Evolutionary conservation across 1,140 invertebrate genomes (phyloP).

Genomic region (Drosophila kurseongensis): DNA sequence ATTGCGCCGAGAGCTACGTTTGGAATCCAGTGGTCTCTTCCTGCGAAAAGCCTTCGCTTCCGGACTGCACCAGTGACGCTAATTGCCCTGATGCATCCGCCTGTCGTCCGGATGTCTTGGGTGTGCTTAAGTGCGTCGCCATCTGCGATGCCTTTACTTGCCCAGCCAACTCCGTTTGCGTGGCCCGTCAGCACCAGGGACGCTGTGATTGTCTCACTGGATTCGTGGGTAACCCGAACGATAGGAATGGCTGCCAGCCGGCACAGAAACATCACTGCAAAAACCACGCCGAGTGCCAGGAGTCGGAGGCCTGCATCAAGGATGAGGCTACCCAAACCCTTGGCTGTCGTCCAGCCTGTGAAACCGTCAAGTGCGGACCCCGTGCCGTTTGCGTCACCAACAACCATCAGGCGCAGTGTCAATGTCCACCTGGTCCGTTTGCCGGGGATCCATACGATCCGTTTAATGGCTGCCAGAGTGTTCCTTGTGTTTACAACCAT

Average conservation of each 20-base stretch:
- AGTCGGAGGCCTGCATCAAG: conserved; percentile 90
- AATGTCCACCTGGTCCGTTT: conserved; percentile 93
- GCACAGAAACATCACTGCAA: conserved; percentile 90
- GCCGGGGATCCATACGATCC: conserved; percentile 93
- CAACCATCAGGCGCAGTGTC: conserved; percentile 94
- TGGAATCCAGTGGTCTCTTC: conserved; percentile 92
- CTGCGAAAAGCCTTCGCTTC: conserved; percentile 94
- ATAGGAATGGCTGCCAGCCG: conserved; percentile 92
- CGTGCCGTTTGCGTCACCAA: conserved; percentile 93
- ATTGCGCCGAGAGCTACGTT: conserved; percentile 90
- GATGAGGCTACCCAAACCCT: conserved; percentile 83
- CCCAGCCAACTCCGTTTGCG: conserved; percentile 92
- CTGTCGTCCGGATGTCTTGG: conserved; percentile 92
- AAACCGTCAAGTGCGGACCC: conserved; percentile 91
- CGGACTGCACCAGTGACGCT: conserved; percentile 90
- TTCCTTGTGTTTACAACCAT: conserved; percentile 93
- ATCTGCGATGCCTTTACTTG: conserved; percentile 93
- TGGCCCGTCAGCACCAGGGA: conserved; percentile 90
- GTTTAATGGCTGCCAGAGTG: conserved; percentile 89
- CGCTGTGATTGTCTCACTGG: conserved; percentile 92
- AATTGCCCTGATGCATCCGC: conserved; percentile 90
- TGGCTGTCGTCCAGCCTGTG: conserved; percentile 91
- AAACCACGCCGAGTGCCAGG: conserved; percentile 92
- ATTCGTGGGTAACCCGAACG: conserved; percentile 94
- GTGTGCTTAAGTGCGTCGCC: conserved; percentile 92